Conservation (phyloP, 2,113 vertebrate genomes). For the Podilymbus podiceps region DNA sequence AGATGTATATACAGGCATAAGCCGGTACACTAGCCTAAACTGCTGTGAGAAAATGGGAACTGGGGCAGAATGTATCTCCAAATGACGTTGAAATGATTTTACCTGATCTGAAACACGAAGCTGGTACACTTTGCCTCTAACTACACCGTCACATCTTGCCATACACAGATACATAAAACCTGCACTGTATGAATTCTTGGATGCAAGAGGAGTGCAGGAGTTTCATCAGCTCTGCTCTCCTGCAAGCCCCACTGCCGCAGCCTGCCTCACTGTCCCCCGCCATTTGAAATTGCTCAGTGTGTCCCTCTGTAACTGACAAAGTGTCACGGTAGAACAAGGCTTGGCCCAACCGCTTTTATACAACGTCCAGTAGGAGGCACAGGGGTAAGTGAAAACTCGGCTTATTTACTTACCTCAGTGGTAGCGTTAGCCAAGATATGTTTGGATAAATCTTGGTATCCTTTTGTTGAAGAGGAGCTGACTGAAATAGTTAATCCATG, state of each 20-base stretch:
- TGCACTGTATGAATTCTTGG: neutral
- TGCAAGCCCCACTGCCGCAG: neutral
- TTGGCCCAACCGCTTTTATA: neutral
- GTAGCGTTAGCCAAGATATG: conserved; percentile 78
- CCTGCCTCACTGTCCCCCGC: neutral
- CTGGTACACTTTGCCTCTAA: neutral
- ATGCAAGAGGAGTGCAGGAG: neutral
- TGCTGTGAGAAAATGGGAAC: neutral
- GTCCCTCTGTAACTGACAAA: neutral
- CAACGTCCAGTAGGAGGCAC: neutral
- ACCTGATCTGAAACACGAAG: neutral
- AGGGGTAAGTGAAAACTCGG: neutral
- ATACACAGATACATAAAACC: accelerated
- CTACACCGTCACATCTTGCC: neutral
- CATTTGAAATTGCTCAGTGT: neutral
- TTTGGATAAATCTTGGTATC: conserved; percentile 86
- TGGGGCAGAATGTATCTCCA: neutral
- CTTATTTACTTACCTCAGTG: conserved; percentile 78
- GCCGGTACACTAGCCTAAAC: neutral
- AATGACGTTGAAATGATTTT: neutral
- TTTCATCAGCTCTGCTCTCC: neutral
- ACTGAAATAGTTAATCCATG: conserved; percentile 56
- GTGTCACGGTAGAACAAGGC: neutral
- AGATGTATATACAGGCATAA: neutral
- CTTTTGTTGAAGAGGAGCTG: conserved; percentile 72